Evolutionary conservation across 2,888 invertebrate species (phyloP).

Genomic region (Papilio gigon): DNA sequence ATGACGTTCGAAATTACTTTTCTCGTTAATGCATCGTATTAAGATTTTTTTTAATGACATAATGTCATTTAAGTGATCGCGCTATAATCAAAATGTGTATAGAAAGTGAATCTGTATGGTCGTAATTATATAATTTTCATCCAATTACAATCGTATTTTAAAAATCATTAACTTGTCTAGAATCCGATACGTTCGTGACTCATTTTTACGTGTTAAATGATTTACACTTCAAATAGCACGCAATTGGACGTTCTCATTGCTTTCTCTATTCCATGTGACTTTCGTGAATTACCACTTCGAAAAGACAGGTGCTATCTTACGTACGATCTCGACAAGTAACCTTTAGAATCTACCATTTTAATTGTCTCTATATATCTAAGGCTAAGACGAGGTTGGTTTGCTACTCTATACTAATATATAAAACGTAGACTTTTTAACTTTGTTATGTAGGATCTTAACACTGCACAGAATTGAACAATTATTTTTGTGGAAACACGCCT

Average conservation of each 20-base stretch:
- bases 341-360: no score
- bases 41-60: background rate
- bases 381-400: no score
- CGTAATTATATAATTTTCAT: background rate
- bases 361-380: no score
- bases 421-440: no score
- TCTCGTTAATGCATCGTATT: no score
- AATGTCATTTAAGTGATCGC: background rate
- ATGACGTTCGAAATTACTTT: no score
- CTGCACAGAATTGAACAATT: no score
- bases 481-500: no score
- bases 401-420: no score
- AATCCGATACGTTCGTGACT: conserved; percentile 9
- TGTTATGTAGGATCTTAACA: no score
- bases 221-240: conserved; percentile 15
- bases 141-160: conserved; percentile 2
- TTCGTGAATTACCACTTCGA: background rate
- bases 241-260: conserved; percentile 2
- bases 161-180: background rate
- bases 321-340: no score
- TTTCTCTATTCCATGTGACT: conserved; percentile 36
- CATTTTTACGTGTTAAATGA: conserved; percentile 20
- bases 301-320: background rate
- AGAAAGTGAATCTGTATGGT: background rate
- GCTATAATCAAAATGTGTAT: background rate